Evolutionary conservation across 2,113 vertebrate genomes (phyloP).

Genomic region (Upupa epops): DNA sequence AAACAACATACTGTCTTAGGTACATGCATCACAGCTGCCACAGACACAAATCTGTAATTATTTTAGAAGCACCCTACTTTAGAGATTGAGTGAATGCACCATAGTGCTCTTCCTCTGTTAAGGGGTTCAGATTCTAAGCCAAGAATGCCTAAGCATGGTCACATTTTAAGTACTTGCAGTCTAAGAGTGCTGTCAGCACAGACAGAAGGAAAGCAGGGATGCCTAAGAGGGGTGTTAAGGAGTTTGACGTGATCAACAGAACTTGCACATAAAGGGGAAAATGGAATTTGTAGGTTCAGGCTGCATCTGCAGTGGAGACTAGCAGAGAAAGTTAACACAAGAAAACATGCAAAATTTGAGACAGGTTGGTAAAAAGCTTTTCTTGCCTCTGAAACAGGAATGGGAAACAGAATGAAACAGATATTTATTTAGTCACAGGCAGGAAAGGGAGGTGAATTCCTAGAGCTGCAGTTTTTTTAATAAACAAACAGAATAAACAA

Average conservation of each 20-base stretch:
- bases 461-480: background rate
- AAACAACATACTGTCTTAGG: background rate
- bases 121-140: background rate
- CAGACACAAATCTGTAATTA: background rate
- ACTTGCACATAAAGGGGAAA: constrained; percentile 27
- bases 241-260: background rate
- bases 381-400: background rate
- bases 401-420: background rate
- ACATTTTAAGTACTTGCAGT: background rate
- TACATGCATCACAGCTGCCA: background rate
- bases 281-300: background rate
- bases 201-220: background rate
- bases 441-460: background rate
- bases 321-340: background rate
- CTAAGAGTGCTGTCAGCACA: constrained; percentile 13
- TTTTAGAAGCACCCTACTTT: background rate
- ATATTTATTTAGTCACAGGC: background rate
- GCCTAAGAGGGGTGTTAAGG: background rate
- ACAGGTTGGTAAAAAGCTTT: background rate
- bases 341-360: background rate
- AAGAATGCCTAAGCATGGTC: background rate
- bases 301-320: background rate
- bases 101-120: background rate
- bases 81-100: background rate
- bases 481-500: background rate